Base-by-base conservation (phyloP, 2,888 invertebrate genomes). In the Hyles lineata region DNA sequence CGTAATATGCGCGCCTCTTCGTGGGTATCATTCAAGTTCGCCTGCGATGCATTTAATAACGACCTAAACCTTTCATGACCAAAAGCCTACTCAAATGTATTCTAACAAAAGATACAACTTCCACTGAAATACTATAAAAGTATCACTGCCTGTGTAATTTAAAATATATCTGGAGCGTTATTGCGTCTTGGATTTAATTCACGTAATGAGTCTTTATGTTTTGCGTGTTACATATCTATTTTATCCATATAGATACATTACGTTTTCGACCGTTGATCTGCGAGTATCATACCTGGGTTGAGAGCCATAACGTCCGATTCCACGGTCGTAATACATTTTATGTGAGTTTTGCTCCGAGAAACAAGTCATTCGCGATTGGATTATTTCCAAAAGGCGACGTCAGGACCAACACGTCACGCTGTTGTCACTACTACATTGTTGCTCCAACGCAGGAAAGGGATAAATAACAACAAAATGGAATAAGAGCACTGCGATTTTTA, bases 11-110 rank as follows among this genome's bases (percentile, higher is more conserved):
- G 32, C 70, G 32, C 9, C 55, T 21, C n/a, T 6, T 15, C 32
- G 8, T 15, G 6, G 29, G n/a, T 82, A 83, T 82, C 79, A 82
- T 85, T 87, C 87, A 89, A 89, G 89, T 89, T 89, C 88, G 85
- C 75, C 74, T 76, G 76, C 76, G 79, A 77, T 75, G 78, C 75
- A 71, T 75, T 81, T 80, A 79, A 82, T 81, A 80, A 80, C 81
- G 79, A 83, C 82, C 79, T 78, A 83, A 81, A 78, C 76, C 77
- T 78, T 80, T 84, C 81, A 83, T 81, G 81, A 84, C 78, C 83
- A 81, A 55, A 52, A 70, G n/a, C 32, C 9, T 25, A 17, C 17
- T 35, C 21, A 50, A 67, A 50, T 11, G 7, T 50, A 67, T 21
- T 23, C 15, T 25, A 23, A 23, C 23, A 43, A 43, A 5, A 50